Evolutionary conservation across 2,888 invertebrate genomes (phyloP).

Genomic region (Erynnis tages): DNA sequence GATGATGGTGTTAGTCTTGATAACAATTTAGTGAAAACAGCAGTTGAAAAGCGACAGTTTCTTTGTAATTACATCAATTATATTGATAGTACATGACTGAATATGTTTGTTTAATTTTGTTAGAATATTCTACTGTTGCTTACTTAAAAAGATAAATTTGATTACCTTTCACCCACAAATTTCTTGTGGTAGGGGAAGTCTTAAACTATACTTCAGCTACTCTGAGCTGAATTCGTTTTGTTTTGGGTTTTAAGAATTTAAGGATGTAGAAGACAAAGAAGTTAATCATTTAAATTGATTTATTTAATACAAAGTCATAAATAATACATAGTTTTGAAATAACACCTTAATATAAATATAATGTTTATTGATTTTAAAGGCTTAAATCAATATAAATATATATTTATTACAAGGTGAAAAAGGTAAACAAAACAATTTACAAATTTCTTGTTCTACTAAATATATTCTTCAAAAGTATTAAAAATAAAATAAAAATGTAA

Average conservation of each 20-base stretch:
- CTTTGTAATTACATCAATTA: slow-evolving; percentile 72
- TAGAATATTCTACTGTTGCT: too few relatives aligned
- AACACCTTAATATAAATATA: slow-evolving; percentile 29
- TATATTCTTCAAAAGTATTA: slow-evolving; percentile 31
- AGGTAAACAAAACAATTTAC: slow-evolving; percentile 31
- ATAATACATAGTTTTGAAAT: slow-evolving; percentile 38
- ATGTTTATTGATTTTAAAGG: slow-evolving; percentile 14
- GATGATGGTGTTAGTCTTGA: slow-evolving; percentile 66
- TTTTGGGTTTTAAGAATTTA: too few relatives aligned
- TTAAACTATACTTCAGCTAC: too few relatives aligned
- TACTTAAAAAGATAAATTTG: too few relatives aligned
- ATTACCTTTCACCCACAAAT: not conserved
- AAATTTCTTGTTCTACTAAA: slow-evolving; percentile 31
- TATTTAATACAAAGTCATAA: slow-evolving; percentile 46
- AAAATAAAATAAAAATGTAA: slow-evolving; percentile 34
- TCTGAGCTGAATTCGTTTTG: too few relatives aligned
- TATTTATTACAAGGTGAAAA: slow-evolving; percentile 17
- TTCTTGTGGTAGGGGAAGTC: not conserved
- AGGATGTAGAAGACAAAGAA: not conserved
- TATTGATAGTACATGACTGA: slow-evolving; percentile 43
- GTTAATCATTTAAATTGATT: slow-evolving; percentile 34
- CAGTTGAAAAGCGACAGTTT: slow-evolving; percentile 69
- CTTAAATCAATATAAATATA: slow-evolving; percentile 19
- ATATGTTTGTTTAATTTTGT: too few relatives aligned
- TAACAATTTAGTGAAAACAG: slow-evolving; percentile 58